Evolutionary conservation across 2,113 vertebrate species (phyloP).

Genomic region (Mesembrinibis cayennensis): DNA sequence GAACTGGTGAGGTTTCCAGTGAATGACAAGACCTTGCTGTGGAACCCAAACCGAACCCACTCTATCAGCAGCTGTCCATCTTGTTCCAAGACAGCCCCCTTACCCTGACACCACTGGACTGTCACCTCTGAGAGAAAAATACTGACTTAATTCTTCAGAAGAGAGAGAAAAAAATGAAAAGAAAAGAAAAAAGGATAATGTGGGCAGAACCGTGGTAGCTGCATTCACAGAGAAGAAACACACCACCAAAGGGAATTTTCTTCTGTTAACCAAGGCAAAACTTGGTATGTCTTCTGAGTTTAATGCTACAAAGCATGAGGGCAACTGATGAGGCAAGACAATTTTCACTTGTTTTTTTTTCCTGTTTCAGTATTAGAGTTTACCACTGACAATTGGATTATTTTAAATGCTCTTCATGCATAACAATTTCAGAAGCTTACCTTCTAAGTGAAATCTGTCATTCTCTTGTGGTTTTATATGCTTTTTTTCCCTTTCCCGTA

Average conservation of each 20-base stretch:
- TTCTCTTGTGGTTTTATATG: neutral
- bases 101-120: neutral
- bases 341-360: neutral
- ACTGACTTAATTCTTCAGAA: neutral
- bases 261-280: neutral
- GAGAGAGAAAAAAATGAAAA: neutral
- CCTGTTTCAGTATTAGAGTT: neutral
- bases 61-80: neutral
- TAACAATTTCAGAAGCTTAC: neutral
- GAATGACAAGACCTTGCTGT: neutral
- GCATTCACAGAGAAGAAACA: neutral
- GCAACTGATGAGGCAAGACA: neutral
- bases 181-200: fast-evolving
- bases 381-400: neutral
- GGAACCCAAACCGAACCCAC: neutral
- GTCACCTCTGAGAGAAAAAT: neutral
- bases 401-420: neutral
- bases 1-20: neutral
- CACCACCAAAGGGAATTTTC: neutral
- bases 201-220: neutral
- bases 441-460: neutral
- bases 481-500: neutral
- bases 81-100: neutral
- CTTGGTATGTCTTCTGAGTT: neutral
- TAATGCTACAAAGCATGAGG: neutral